phyloP scores from a whole-genome alignment of 2,888 invertebrate species.

The Lymantria dispar region DNA sequence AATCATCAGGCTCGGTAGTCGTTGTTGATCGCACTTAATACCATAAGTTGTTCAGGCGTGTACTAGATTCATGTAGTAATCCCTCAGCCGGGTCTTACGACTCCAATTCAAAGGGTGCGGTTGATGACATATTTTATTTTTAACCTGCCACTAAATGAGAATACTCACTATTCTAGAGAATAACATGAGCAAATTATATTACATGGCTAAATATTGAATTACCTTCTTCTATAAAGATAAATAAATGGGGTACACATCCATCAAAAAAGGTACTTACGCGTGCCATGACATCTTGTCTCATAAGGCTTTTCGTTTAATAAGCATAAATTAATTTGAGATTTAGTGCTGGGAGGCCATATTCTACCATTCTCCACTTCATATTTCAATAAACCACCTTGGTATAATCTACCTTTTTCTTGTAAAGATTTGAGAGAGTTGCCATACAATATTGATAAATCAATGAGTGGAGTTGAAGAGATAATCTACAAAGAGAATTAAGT shows the following conservation, averaged over 20 bases:
- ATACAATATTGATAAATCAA: constrained; percentile 45
- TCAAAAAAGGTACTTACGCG: constrained; percentile 31
- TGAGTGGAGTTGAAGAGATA: constrained; percentile 39
- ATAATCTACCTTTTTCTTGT: constrained; percentile 28
- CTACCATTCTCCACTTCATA: constrained; percentile 41
- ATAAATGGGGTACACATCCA: too few species aligned
- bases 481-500: constrained; percentile 29
- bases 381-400: constrained; percentile 45
- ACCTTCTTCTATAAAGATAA: too few species aligned
- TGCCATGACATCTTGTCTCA: constrained; percentile 43
- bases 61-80: too few species aligned
- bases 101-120: too few species aligned
- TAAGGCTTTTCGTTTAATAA: constrained; percentile 35
- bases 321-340: constrained; percentile 31
- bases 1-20: too few species aligned
- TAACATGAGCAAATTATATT: too few species aligned
- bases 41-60: neutral
- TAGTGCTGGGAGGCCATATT: constrained; percentile 49
- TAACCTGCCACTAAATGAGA: too few species aligned
- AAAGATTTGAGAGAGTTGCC: constrained; percentile 26
- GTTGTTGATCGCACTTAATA: neutral
- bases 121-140: too few species aligned
- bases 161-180: too few species aligned
- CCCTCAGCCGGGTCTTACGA: too few species aligned
- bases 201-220: too few species aligned